These are phyloP conservation scores for Craseonycteris thonglongyai DNA, from an alignment of 2,113 vertebrate species.

Conservation along the genomic window DNA sequence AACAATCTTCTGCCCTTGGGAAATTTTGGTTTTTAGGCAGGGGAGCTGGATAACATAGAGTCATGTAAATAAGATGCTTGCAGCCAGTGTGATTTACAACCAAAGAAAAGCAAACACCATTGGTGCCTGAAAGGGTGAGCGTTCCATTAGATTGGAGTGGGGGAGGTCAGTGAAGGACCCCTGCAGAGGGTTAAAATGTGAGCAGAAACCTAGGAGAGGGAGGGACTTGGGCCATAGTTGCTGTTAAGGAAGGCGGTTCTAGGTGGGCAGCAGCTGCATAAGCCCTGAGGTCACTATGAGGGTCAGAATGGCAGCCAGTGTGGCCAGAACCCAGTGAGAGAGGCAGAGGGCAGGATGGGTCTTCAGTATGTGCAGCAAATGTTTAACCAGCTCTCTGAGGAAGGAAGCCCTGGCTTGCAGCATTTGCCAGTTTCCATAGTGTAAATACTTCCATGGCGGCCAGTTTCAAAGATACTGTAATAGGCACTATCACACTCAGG, in stretches of 20 bases:
- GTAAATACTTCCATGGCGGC: neutral
- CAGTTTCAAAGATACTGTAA: accelerated
- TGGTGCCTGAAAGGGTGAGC: accelerated
- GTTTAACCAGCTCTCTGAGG: neutral
- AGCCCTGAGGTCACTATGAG: neutral
- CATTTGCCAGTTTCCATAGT: neutral
- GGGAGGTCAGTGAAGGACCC: neutral
- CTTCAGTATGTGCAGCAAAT: accelerated
- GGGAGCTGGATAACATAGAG: neutral
- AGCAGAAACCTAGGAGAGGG: neutral
- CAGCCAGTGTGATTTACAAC: accelerated
- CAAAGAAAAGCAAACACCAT: neutral
- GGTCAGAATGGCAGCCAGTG: neutral
- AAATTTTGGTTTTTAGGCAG: neutral
- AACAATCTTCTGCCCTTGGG: neutral
- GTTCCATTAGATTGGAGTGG: accelerated
- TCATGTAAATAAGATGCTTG: too few species aligned
- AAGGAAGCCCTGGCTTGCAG: neutral
- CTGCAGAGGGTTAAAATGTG: too few species aligned
- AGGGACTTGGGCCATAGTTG: accelerated
- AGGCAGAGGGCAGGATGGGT: neutral
- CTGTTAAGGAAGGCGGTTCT: accelerated
- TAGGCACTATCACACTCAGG: accelerated
- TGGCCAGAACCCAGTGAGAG: neutral
- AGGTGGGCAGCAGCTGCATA: accelerated